Percentiles rank a stretch among this genome's conserved stretches.
Evolutionary conservation across 2,888 invertebrate genomes (phyloP).

Genomic region (Brenthis hecate): DNA sequence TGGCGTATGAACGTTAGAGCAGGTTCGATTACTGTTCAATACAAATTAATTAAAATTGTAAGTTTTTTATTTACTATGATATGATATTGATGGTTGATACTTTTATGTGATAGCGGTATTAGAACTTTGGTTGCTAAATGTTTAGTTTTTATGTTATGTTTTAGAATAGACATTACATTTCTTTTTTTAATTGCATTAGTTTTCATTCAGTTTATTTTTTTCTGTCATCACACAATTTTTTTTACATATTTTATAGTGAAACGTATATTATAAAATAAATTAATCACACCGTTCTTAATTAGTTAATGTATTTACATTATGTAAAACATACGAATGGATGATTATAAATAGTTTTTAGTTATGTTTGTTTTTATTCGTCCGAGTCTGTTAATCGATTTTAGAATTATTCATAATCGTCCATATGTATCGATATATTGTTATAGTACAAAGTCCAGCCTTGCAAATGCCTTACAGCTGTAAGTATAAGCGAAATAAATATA

Average conservation of each 20-base stretch:
- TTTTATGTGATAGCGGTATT: too few relatives aligned
- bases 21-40: neutral
- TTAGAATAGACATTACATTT: too few relatives aligned
- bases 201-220: too few relatives aligned
- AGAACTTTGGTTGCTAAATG: too few relatives aligned
- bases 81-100: too few relatives aligned
- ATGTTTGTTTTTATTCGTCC: conserved; percentile 5
- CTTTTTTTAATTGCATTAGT: too few relatives aligned
- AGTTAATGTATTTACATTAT: conserved; percentile 5
- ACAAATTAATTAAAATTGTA: too few relatives aligned
- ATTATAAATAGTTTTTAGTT: conserved; percentile 1
- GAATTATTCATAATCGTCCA: conserved; percentile 5
- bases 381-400: neutral
- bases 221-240: too few relatives aligned
- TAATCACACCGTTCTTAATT: conserved; percentile 1
- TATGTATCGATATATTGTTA: conserved; percentile 26
- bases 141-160: too few relatives aligned
- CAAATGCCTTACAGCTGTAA: conserved; percentile 52
- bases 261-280: neutral
- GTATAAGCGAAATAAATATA: conserved; percentile 50
- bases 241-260: neutral
- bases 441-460: conserved; percentile 51
- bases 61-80: too few relatives aligned
- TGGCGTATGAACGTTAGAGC: neutral
- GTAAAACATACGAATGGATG: neutral